Percentiles rank a stretch among this genome's conserved stretches.
Conservation (phyloP, 2,888 invertebrate species). For the Cylindroiulus punctatus region DNA sequence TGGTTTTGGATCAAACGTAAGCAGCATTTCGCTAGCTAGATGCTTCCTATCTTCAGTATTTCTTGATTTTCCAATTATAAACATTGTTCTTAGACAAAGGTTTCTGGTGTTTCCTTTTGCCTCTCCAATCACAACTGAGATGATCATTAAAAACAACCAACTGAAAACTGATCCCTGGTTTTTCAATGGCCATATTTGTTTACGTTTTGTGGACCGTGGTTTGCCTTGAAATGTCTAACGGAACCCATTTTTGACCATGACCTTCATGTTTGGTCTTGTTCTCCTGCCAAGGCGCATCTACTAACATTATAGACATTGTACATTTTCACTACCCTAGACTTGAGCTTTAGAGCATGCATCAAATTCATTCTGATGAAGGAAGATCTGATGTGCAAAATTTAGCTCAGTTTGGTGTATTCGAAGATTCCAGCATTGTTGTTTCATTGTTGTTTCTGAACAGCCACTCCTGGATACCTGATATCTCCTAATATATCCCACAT, state of each 20-base stretch:
- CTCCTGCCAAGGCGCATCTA: background rate
- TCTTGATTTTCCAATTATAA: background rate
- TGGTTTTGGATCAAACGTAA: too few relatives aligned
- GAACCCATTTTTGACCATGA: background rate
- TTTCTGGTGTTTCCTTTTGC: background rate
- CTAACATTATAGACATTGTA: background rate
- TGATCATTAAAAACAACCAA: constrained; percentile 20
- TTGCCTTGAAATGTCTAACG: background rate
- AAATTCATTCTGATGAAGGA: too few relatives aligned
- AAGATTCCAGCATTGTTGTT: too few relatives aligned
- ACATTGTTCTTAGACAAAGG: background rate
- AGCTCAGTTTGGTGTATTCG: too few relatives aligned
- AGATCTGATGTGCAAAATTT: too few relatives aligned
- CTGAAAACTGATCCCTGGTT: constrained; percentile 5
- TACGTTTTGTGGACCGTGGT: background rate
- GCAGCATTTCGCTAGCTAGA: too few relatives aligned
- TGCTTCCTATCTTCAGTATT: too few relatives aligned
- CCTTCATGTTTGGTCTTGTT: constrained; percentile 6
- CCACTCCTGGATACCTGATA: too few relatives aligned
- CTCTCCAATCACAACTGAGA: background rate
- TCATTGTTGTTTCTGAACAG: too few relatives aligned
- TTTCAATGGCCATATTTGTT: background rate
- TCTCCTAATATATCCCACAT: too few relatives aligned
- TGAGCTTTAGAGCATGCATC: too few relatives aligned
- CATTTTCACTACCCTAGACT: too few relatives aligned